A percentile compares a stretch with the other conserved stretches of the same genome.
phyloP scores from a whole-genome alignment of 1,140 invertebrate species.

The Polypedilum pembai region DNA sequence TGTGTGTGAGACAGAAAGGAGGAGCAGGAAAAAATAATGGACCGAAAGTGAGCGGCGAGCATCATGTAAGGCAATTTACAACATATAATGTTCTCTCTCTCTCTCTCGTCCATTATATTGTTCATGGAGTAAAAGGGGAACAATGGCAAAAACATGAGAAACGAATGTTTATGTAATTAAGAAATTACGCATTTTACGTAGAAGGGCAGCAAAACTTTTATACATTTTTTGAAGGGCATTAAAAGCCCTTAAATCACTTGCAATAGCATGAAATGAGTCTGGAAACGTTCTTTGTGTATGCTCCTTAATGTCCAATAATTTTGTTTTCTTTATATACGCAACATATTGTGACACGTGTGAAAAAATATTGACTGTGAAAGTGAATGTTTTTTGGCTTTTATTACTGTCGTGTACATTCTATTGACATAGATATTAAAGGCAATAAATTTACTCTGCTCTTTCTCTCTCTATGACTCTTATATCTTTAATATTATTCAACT shows the following conservation, averaged over 20 bases:
- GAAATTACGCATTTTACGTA: neutral
- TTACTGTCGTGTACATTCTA: neutral
- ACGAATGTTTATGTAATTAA: neutral
- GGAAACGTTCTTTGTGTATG: too few relatives aligned
- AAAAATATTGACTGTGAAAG: neutral
- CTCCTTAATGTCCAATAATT: too few relatives aligned
- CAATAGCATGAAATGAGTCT: slow-evolving; percentile 18
- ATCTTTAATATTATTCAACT: too few relatives aligned
- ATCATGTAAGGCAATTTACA: slow-evolving; percentile 17
- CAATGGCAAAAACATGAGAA: neutral
- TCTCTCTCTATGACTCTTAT: too few relatives aligned
- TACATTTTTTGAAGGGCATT: neutral
- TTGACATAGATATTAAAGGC: neutral
- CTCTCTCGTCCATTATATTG: slow-evolving; percentile 1
- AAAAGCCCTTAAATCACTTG: slow-evolving; percentile 5
- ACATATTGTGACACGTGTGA: neutral
- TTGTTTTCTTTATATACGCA: neutral
- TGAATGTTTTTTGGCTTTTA: slow-evolving; percentile 13
- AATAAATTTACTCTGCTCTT: too few relatives aligned
- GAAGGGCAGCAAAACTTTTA: neutral
- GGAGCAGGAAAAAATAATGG: neutral
- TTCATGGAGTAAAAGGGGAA: neutral
- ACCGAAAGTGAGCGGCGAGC: neutral
- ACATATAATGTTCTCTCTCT: neutral
- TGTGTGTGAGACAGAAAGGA: neutral